Percentiles rank a stretch among this genome's conserved stretches.
These are phyloP conservation scores for Hylaea fasciaria DNA, from an alignment of 2,888 invertebrate species.

Conservation along the genomic window DNA sequence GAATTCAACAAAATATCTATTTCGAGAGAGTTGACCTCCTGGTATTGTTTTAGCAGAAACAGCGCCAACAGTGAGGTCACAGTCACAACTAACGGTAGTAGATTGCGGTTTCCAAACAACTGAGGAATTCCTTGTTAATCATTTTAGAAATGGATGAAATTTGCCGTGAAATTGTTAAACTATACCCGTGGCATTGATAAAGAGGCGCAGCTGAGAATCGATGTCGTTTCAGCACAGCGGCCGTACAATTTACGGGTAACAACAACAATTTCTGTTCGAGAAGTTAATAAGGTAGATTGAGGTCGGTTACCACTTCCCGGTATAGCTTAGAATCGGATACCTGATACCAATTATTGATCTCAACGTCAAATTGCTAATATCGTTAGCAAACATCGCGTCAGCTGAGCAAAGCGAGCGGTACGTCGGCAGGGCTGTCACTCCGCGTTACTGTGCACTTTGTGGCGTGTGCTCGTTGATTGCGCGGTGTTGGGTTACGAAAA, in stretches of 20 bases:
- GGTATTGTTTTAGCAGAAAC: slow-evolving; percentile 25
- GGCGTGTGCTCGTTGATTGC: slow-evolving; percentile 27
- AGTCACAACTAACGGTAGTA: slow-evolving; percentile 8
- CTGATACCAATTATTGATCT: slow-evolving; percentile 11
- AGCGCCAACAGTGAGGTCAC: background rate
- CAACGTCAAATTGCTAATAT: slow-evolving; percentile 26
- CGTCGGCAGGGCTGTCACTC: slow-evolving; percentile 28
- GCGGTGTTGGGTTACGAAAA: slow-evolving; percentile 27
- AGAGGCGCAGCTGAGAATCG: slow-evolving; percentile 12
- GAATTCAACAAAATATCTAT: slow-evolving; percentile 2
- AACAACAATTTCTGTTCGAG: no score
- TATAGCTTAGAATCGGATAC: slow-evolving; percentile 3
- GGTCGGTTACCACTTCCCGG: no score
- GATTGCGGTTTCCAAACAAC: slow-evolving; percentile 6
- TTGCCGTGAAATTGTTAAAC: slow-evolving; percentile 22
- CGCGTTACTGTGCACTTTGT: slow-evolving; percentile 37
- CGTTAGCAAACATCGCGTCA: slow-evolving; percentile 17
- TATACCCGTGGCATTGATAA: slow-evolving; percentile 19
- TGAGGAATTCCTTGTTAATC: background rate
- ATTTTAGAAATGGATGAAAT: background rate
- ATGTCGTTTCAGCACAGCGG: no score
- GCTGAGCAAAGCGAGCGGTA: slow-evolving; percentile 17
- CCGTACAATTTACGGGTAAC: no score
- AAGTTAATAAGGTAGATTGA: no score
- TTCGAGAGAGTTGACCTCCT: slow-evolving; percentile 8